Evolutionary conservation across 37 sponge, comb jelly and placozoan genomes (phyloP), one percentile per base, ranked within the genome.

Genomic region (Crambe crambe): DNA sequence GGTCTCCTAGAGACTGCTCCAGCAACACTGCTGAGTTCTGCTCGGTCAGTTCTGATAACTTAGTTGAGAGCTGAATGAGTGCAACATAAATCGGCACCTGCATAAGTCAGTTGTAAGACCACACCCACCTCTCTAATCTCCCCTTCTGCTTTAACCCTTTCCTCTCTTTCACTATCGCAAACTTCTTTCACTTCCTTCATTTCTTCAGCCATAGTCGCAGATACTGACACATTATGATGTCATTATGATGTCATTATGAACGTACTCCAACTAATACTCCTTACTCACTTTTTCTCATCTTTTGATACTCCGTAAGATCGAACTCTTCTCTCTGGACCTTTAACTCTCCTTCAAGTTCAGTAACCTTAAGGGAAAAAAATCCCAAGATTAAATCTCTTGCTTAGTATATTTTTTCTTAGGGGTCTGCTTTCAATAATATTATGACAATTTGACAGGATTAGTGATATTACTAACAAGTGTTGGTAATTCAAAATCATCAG

Each of bases 21-120:
- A 79, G 56, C 35, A 89, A 37, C 10, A 80, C 76, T 15, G 71
- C 41, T n/a, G n/a, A n/a, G 40, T 84, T 89, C 63, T 89, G 89
- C 22, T 80, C 27, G 5, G 39, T 27, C 21, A 79, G 38, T 43
- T 62, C 79, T 42, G 64, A 27, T 51, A 80, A 35, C 39, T 22
- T 43, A 1, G n/a, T 70, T n/a, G 71, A 40, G 37, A 43, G 71
- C 43, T 43, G 70, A 18, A 21, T 68, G 70, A 36, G 12, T 34
- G 30, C 3, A 34, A 10, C 6, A 47, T 47, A 47, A 12, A 47
- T 47, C 12, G n/a, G n/a, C n/a, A n/a, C 12, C 56, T 54, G 56
- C 56, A 54, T 54, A n/a, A n/a, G 56, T 54, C 12, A 20, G 56
- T 54, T 12, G 56, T n/a, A n/a, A n/a, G n/a, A n/a, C n/a, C n/a